A percentile compares a stretch with the other conserved stretches of the same genome.
These are phyloP conservation scores for Oceanodroma leucorhoa DNA, from an alignment of 2,797 vertebrate genomes.

Conservation along the genomic window DNA sequence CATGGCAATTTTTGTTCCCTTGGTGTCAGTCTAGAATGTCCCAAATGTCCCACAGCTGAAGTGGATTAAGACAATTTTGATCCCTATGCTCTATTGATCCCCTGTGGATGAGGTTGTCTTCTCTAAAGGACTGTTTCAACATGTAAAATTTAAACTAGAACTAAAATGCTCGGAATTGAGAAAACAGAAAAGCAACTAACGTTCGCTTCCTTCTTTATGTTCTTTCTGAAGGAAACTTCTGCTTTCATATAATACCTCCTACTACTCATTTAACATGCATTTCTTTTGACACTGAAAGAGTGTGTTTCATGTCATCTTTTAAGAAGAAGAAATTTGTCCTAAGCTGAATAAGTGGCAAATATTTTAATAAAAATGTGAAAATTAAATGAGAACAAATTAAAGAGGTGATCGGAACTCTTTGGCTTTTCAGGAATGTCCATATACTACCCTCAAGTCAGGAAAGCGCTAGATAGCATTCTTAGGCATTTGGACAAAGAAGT, in stretches of 20 bases:
- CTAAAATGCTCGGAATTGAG: not conserved
- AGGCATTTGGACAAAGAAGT: constrained; percentile 98
- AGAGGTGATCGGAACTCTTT: not conserved
- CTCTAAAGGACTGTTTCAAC: not conserved
- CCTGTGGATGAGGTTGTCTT: not conserved
- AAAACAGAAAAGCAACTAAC: not conserved
- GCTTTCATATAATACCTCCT: not conserved
- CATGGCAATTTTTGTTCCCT: not conserved
- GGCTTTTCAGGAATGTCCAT: constrained; percentile 90
- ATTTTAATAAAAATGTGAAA: not conserved
- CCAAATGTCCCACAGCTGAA: not conserved
- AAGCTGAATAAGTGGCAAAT: not conserved
- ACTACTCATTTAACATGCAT: not conserved
- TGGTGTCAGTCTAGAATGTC: not conserved
- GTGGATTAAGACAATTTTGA: not conserved
- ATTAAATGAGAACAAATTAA: not conserved
- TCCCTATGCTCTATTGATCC: not conserved
- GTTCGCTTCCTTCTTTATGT: not conserved
- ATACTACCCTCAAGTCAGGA: constrained; percentile 97
- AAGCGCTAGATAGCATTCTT: constrained; percentile 95
- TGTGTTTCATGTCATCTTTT: not conserved
- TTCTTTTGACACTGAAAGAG: not conserved
- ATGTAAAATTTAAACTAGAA: not conserved
- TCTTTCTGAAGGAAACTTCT: not conserved
- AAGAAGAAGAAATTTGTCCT: not conserved